Percentiles rank a stretch among this genome's conserved stretches.
phyloP scores from a whole-genome alignment of 1,140 invertebrate species.

The Drosophila dunni region DNA sequence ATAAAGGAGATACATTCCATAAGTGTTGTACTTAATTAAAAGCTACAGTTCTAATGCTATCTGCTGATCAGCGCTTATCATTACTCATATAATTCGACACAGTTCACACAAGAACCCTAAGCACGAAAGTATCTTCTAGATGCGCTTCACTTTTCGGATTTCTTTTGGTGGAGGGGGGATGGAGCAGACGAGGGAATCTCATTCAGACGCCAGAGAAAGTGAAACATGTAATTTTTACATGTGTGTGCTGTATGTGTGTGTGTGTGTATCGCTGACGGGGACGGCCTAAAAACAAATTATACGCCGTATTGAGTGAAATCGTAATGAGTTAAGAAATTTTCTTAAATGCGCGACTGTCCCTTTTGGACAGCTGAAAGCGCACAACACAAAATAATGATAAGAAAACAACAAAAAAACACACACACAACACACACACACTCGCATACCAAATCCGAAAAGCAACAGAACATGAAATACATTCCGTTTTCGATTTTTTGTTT shows the following conservation, averaged over 20 bases:
- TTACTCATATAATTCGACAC: slow-evolving; percentile 26
- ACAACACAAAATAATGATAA: slow-evolving; percentile 69
- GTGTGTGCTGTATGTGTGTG: slow-evolving; percentile 28
- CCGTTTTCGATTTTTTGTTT: slow-evolving; percentile 38
- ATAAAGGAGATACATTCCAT: no score
- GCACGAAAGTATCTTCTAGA: slow-evolving; percentile 26
- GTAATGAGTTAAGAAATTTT: slow-evolving; percentile 78
- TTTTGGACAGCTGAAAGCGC: slow-evolving; percentile 56
- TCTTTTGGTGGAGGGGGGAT: not conserved
- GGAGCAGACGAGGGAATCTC: slow-evolving; percentile 8
- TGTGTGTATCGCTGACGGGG: slow-evolving; percentile 26
- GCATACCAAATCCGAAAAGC: slow-evolving; percentile 31
- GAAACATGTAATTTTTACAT: slow-evolving; percentile 75
- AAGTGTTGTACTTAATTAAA: no score
- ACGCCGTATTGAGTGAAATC: slow-evolving; percentile 77
- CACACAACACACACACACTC: slow-evolving; percentile 2
- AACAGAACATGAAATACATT: slow-evolving; percentile 62
- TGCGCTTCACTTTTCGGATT: not conserved
- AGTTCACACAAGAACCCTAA: not conserved
- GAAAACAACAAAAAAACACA: slow-evolving; percentile 45
- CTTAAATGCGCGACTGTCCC: slow-evolving; percentile 60
- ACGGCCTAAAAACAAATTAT: slow-evolving; percentile 73
- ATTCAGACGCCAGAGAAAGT: slow-evolving; percentile 76
- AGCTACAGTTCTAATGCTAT: not conserved
- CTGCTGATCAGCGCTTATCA: not conserved